Percentiles rank a stretch among this genome's conserved stretches.
These are phyloP conservation scores for Cassiopea andromeda DNA, from an alignment of 30 jellyfish, hydroid and myxozoan species.

Conservation along the genomic window DNA sequence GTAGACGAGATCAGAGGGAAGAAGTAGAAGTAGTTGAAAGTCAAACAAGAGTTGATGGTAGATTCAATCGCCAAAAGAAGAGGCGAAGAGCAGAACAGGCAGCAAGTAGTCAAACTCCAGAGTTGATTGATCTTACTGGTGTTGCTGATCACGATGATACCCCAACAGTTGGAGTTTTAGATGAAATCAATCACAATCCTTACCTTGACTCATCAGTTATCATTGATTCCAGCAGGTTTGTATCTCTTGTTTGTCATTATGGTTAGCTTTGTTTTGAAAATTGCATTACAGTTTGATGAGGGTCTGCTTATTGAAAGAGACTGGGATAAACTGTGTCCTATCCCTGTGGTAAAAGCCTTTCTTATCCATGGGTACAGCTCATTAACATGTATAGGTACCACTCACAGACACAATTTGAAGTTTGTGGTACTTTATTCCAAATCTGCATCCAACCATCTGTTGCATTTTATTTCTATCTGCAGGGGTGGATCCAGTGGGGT, in stretches of 20 bases:
- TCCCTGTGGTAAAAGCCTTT: no score
- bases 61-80: conserved; percentile 25
- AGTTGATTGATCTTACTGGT: conserved; percentile 83
- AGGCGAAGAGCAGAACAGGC: conserved; percentile 40
- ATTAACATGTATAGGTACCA: no score
- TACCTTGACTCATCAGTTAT: conserved; percentile 53
- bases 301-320: no score
- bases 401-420: no score
- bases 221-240: conserved; percentile 28
- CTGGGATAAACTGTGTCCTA: no score
- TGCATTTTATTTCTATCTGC: no score
- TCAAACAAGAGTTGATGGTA: not conserved
- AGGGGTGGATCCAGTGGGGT: no score
- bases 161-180: conserved; percentile 31
- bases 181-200: conserved; percentile 63
- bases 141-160: conserved; percentile 76
- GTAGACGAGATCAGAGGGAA: conserved; percentile 43
- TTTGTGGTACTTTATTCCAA: no score
- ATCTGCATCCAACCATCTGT: no score
- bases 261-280: no score
- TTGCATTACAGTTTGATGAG: no score
- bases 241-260: not conserved
- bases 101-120: conserved; percentile 47
- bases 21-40: conserved; percentile 23
- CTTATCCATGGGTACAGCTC: no score